These are phyloP conservation scores for Characodon lateralis DNA, from an alignment of 2,797 vertebrate genomes.

Conservation along the genomic window DNA sequence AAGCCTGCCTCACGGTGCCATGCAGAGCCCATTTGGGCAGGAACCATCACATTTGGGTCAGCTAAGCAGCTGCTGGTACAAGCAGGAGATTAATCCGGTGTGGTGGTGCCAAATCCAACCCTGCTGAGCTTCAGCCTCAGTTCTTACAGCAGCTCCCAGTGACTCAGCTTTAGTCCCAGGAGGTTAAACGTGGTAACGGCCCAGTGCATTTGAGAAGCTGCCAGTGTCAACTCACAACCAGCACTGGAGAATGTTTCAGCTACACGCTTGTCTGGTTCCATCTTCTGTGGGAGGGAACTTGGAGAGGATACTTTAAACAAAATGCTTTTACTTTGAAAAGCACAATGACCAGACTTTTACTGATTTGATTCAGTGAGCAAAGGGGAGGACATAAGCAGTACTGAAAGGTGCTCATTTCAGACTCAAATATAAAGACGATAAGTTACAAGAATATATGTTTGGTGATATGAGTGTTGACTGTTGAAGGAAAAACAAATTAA, in stretches of 20 bases:
- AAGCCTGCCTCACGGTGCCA: conserved; percentile 6
- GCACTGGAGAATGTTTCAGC: conserved; percentile 28
- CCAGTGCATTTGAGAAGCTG: conserved; percentile 44
- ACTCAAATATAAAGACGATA: too few relatives aligned
- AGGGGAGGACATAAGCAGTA: neutral
- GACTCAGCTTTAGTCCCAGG: conserved; percentile 32
- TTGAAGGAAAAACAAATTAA: too few relatives aligned
- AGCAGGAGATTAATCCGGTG: conserved; percentile 28
- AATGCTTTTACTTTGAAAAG: neutral
- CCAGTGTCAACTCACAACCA: conserved; percentile 17
- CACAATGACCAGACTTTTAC: neutral
- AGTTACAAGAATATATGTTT: too few relatives aligned
- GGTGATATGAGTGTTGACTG: too few relatives aligned
- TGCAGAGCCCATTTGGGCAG: conserved; percentile 19
- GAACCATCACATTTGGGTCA: conserved; percentile 17
- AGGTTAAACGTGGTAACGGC: conserved; percentile 19
- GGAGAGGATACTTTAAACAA: conserved; percentile 7
- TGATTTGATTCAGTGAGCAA: neutral
- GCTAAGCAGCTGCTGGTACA: conserved; percentile 38
- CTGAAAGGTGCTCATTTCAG: too few relatives aligned
- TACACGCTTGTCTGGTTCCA: conserved; percentile 17
- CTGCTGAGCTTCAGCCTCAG: conserved; percentile 13
- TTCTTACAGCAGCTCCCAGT: conserved; percentile 5
- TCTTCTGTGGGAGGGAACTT: conserved; percentile 13
- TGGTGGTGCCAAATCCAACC: conserved; percentile 25